Base-by-base conservation (phyloP, 2,113 vertebrate species). In the Saimiri boliviensis region DNA sequence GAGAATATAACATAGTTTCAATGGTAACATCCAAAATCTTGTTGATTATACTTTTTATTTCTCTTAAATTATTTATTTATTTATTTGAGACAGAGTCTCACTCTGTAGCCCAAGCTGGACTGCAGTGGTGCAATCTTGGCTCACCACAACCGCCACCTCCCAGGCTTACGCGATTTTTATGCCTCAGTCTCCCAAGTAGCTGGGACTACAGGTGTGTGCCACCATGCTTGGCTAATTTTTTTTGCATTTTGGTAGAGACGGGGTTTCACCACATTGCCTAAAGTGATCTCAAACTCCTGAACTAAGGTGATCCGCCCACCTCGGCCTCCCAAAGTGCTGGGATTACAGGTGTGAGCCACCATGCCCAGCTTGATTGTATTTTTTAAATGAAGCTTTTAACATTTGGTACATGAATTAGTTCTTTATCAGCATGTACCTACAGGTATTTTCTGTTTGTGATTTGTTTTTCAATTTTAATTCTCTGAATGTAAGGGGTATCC, bases 331-430 rank as follows among this genome's bases (percentile, higher is more conserved):
- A 76, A 30, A 76, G 40, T 76, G 7, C 40, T 76, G n/a, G 25
- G 13, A 76, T 76, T 45, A 32, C 27, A 63, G 27, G 27, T 6
- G 1, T 32, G 60, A 63, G 60, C 27, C 60, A 63, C 60, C 2
- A 16, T 6, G 27, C 25, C 13, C 2, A 7, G 73, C 17, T 30
- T 77, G 74, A 30, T 49, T 77, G 8, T 49, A 77, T 30, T 47
- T 49, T 77, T 93, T 77, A 58, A n/a, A n/a, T n/a, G 45, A 83
- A 84, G 17, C n/a, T 77, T 86, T 70, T 79, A 23, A 90, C 95
- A 80, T 58, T 76, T 92, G 49, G 40, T 10, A 77, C 45, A 60
- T 58, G 68, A 70, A 63, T 84, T 94, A 49, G 63, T 77, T 92
- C 7, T 89, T 84, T 56, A 84, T 81, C 40, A 79, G 2, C 25